A percentile compares a stretch with the other conserved stretches of the same genome.
Conservation (phyloP, 2,113 vertebrate genomes). For the Oreotragus oreotragus region DNA sequence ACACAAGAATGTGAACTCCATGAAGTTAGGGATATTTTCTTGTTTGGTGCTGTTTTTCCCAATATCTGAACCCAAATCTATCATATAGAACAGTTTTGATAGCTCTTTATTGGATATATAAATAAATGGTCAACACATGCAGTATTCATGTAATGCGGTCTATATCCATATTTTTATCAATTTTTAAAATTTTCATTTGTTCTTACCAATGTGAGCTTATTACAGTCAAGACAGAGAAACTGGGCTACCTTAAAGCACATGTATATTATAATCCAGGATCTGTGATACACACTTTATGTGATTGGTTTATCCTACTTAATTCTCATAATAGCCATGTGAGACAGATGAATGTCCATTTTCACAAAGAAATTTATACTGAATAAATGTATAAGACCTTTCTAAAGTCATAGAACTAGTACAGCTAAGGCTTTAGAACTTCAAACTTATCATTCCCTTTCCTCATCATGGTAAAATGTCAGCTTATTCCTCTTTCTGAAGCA, state of each 20-base stretch:
- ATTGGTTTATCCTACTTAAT: not conserved
- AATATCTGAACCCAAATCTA: rapidly evolving
- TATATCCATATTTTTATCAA: not conserved
- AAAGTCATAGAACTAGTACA: not conserved
- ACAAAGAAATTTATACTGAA: not conserved
- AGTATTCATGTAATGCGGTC: not conserved
- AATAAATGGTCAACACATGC: not conserved
- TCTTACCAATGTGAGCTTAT: not conserved
- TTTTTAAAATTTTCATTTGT: not conserved
- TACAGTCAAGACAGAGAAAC: not conserved
- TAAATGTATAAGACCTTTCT: not conserved
- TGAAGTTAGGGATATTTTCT: not conserved
- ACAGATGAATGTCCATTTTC: not conserved
- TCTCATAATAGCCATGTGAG: not conserved
- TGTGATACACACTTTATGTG: not conserved
- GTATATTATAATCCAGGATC: not conserved
- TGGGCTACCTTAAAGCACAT: not conserved
- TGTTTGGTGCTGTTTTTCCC: not conserved
- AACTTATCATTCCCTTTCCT: not conserved
- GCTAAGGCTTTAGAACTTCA: not conserved
- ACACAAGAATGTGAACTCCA: not conserved
- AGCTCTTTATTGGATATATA: not conserved
- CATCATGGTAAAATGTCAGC: not conserved
- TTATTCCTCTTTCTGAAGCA: not conserved
- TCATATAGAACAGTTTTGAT: not conserved